Percentiles rank a stretch among this genome's conserved stretches.
Conservation (phyloP, 1,140 invertebrate species). For the Tenebrio molitor region DNA sequence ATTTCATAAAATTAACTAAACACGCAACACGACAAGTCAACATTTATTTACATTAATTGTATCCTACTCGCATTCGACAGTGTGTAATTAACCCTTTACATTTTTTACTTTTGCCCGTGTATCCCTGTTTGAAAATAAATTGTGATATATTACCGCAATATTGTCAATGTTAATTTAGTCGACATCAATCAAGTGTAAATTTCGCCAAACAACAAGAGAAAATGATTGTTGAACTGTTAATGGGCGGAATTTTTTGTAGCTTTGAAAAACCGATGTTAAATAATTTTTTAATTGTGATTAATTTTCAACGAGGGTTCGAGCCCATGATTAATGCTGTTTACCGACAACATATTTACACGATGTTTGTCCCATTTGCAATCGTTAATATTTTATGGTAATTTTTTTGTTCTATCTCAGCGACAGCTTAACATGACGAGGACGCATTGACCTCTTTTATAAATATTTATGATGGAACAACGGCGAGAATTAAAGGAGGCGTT, state of each 20-base stretch:
- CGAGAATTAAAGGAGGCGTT: neutral
- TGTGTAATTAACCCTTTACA: neutral
- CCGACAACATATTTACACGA: slow-evolving; percentile 11
- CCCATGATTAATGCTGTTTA: slow-evolving; percentile 23
- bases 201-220: neutral
- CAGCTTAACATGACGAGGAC: neutral
- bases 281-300: slow-evolving; percentile 39
- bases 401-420: neutral
- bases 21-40: too few relatives aligned
- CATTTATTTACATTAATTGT: too few relatives aligned
- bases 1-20: too few relatives aligned
- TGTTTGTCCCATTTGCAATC: slow-evolving; percentile 22
- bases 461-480: slow-evolving; percentile 5
- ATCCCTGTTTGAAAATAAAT: slow-evolving; percentile 2
- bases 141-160: slow-evolving; percentile 19
- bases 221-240: slow-evolving; percentile 2
- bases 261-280: slow-evolving; percentile 6
- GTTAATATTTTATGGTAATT: slow-evolving; percentile 37
- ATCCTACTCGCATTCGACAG: too few relatives aligned
- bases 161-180: slow-evolving; percentile 5
- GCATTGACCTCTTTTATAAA: neutral
- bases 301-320: slow-evolving; percentile 13
- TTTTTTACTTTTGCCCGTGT: neutral
- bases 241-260: neutral
- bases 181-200: slow-evolving; percentile 2